Base-by-base conservation (phyloP, 2,888 invertebrate species). In the Mesorhabditis belari region DNA sequence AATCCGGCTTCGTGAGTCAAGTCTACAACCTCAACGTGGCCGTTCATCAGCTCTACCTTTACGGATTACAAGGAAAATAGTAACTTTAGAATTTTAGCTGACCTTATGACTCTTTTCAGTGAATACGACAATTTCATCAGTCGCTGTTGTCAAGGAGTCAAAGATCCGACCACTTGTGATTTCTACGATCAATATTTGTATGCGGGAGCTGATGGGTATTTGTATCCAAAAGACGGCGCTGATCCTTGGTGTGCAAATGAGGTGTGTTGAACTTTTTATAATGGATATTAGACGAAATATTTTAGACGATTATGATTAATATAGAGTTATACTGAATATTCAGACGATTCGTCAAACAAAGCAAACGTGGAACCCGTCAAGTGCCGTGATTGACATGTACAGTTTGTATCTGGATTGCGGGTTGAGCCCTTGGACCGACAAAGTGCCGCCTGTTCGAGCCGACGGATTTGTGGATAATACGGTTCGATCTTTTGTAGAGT, bases 181-280 rank as follows among this genome's bases (percentile, higher is more conserved):
- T 70, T 68, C 56, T 70, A 70, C 62, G 64, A 65, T 0, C 63
- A 60, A 3, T 70, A 68, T 59, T 64, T 70, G 23, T 52, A 61
- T 21, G 51, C 51, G 1, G 44, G 44, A 2, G 44, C 44, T 35
- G 44, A 35, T 35, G 44, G 44, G 0, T 9, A 9, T 35, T 35
- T 35, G 44, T 35, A 17, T 51, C 51, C 51, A 9, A 51, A 51
- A 21, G n/a, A 17, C 1, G 51, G 51, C 19, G 19, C 17, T 2
- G 51, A 51, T 2, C 9, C 9, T 9, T 51, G 51, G 51, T 51
- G 51, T 21, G 51, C 51, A 1, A 21, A 51, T 9, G 21, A 51
- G 51, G 51, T 51, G n/a, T n/a, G n/a, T 35, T 1, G 44, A 2
- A 35, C n/a, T n/a, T n/a, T n/a, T n/a, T n/a, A n/a, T n/a, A n/a